A percentile compares a stretch with the other conserved stretches of the same genome.
phyloP scores from a whole-genome alignment of 2,797 vertebrate genomes.

The Spinus olivaceus region DNA sequence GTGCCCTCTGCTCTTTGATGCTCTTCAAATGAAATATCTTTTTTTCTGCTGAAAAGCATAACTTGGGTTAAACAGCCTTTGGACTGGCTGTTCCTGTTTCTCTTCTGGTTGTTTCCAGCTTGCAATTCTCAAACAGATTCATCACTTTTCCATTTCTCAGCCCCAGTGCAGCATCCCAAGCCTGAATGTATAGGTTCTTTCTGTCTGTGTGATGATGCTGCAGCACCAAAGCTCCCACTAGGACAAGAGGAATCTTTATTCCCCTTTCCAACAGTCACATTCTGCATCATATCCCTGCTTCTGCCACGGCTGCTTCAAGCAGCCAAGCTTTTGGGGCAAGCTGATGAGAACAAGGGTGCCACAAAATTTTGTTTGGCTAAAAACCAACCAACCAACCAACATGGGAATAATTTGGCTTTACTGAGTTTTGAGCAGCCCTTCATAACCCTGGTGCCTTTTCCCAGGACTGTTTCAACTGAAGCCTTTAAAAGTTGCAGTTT shows the following conservation, averaged over 20 bases:
- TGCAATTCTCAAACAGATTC: background rate
- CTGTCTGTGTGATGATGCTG: background rate
- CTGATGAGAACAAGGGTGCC: background rate
- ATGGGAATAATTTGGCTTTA: background rate
- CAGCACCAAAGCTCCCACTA: background rate
- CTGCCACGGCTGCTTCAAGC: background rate
- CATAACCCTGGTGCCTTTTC: constrained; percentile 21
- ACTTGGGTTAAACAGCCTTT: background rate
- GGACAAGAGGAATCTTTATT: background rate
- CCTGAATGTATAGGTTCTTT: background rate
- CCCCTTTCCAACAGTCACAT: background rate
- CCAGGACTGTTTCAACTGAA: background rate
- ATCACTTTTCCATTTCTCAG: background rate
- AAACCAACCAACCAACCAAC: background rate
- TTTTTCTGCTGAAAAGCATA: background rate
- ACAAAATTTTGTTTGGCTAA: background rate
- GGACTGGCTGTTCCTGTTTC: background rate
- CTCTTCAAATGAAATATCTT: background rate
- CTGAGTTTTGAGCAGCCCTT: constrained; percentile 47
- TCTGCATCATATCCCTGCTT: background rate
- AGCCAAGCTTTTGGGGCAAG: background rate
- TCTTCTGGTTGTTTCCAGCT: background rate
- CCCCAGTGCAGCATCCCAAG: background rate
- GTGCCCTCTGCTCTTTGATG: background rate
- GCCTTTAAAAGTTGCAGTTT: background rate